These are phyloP conservation scores for Dysidea cf. avara DNA, from an alignment of 37 sponge, comb jelly and placozoan species.

Conservation along the genomic window DNA sequence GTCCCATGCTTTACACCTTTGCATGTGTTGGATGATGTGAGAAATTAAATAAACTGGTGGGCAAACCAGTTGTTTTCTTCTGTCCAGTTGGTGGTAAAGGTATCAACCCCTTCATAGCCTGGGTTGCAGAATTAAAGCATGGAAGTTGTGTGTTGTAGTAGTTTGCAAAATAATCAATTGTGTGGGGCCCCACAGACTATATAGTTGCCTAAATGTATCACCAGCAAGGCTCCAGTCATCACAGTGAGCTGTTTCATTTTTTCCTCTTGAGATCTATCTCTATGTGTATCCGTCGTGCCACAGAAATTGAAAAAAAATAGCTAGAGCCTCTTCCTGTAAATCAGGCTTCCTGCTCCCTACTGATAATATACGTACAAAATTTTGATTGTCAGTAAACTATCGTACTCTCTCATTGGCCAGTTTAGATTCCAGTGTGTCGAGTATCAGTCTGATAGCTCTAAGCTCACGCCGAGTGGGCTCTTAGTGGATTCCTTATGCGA, in stretches of 20 bases:
- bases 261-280: slow-evolving; percentile 37
- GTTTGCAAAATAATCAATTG: slow-evolving; percentile 16
- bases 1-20: slow-evolving; percentile 10
- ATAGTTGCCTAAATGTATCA: too few relatives aligned
- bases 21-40: too few relatives aligned
- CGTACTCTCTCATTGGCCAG: too few relatives aligned
- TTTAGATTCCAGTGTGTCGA: neutral
- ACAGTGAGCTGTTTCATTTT: slow-evolving; percentile 26
- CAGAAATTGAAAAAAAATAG: slow-evolving; percentile 7
- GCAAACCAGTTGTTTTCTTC: slow-evolving; percentile 39
- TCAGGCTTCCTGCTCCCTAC: slow-evolving; percentile 13
- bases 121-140: slow-evolving; percentile 13
- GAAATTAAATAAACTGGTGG: too few relatives aligned
- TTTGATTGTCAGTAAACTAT: too few relatives aligned
- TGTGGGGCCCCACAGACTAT: slow-evolving; percentile 38
- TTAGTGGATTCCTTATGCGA: neutral
- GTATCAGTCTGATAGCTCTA: too few relatives aligned
- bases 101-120: slow-evolving; percentile 28
- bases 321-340: slow-evolving; percentile 10
- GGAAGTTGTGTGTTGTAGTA: too few relatives aligned
- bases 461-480: slow-evolving; percentile 37
- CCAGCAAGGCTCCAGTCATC: slow-evolving; percentile 40
- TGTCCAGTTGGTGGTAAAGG: slow-evolving; percentile 30
- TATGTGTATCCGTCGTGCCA: slow-evolving; percentile 1
- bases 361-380: slow-evolving; percentile 26